phyloP scores from a whole-genome alignment of 1,140 invertebrate genomes.

The Zaprionus vittiger region DNA sequence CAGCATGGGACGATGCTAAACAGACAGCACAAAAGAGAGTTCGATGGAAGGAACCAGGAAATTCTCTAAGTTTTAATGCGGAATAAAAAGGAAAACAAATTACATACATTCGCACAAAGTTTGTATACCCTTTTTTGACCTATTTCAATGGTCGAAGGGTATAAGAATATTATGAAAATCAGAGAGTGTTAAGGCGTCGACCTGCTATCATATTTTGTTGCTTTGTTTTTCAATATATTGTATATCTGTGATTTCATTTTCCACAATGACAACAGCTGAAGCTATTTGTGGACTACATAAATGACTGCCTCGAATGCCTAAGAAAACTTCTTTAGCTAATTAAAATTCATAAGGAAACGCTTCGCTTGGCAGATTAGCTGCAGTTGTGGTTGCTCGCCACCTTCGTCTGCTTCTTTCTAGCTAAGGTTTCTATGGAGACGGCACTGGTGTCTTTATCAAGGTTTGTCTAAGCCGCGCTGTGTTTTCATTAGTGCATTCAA shows the following conservation, averaged over 20 bases:
- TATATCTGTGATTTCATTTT: not conserved
- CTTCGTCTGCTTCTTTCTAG: not conserved
- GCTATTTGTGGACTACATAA: conserved; percentile 9
- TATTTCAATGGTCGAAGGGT: too few relatives aligned
- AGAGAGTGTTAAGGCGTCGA: too few relatives aligned
- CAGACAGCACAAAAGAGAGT: too few relatives aligned
- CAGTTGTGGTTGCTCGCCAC: not conserved
- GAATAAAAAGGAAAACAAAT: too few relatives aligned
- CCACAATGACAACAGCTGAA: conserved; percentile 4
- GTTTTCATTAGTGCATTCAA: conserved; percentile 30
- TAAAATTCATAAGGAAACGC: conserved; percentile 69
- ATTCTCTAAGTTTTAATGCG: too few relatives aligned
- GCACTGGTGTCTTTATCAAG: not conserved
- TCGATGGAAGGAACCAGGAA: too few relatives aligned
- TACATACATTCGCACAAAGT: too few relatives aligned
- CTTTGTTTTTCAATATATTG: not conserved
- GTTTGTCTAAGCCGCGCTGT: conserved; percentile 1
- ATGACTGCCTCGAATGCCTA: conserved; percentile 15
- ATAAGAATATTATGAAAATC: too few relatives aligned
- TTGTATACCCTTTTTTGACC: too few relatives aligned
- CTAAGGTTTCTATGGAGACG: conserved; percentile 2
- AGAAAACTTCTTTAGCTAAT: conserved; percentile 65
- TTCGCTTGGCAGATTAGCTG: conserved; percentile 10
- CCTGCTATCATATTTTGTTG: not conserved
- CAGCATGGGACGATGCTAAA: too few relatives aligned